Evolutionary conservation across 2,888 invertebrate species (phyloP).

Genomic region (Himalopsyche kuldschensis): DNA sequence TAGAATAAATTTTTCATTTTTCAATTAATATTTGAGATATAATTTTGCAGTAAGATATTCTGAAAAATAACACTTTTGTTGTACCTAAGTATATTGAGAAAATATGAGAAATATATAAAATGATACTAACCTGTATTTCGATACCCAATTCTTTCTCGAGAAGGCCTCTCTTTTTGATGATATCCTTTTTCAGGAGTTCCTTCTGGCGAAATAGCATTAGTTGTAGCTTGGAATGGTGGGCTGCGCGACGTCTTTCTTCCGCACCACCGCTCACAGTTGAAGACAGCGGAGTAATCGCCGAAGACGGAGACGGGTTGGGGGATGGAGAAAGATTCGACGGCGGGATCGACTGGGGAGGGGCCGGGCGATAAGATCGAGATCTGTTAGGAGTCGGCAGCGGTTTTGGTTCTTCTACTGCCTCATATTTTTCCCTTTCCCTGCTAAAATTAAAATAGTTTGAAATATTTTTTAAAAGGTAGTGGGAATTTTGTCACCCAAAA

Average conservation of each 20-base stretch:
- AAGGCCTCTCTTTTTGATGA: constrained; percentile 84
- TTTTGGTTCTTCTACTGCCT: constrained; percentile 8
- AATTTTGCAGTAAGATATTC: too few relatives aligned
- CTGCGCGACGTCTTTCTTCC: constrained; percentile 60
- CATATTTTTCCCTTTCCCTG: constrained; percentile 11
- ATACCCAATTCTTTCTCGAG: constrained; percentile 87
- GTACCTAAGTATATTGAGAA: neutral
- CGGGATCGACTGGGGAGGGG: constrained; percentile 27
- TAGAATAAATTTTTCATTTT: too few relatives aligned
- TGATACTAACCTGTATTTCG: constrained; percentile 76
- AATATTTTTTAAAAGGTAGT: too few relatives aligned
- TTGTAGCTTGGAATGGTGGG: constrained; percentile 65
- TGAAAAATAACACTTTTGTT: neutral
- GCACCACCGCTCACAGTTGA: constrained; percentile 47
- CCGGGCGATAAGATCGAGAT: neutral
- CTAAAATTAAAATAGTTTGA: neutral
- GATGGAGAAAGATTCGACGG: neutral
- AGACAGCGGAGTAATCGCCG: constrained; percentile 40
- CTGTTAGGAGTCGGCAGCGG: neutral
- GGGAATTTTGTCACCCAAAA: too few relatives aligned
- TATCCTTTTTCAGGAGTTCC: constrained; percentile 90
- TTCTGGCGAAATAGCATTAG: constrained; percentile 84
- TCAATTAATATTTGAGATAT: too few relatives aligned
- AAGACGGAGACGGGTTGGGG: constrained; percentile 52
- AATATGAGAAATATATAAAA: neutral